These are phyloP conservation scores for Rhynchonema sp. DNA, from an alignment of 2,888 invertebrate species.

Conservation along the genomic window DNA sequence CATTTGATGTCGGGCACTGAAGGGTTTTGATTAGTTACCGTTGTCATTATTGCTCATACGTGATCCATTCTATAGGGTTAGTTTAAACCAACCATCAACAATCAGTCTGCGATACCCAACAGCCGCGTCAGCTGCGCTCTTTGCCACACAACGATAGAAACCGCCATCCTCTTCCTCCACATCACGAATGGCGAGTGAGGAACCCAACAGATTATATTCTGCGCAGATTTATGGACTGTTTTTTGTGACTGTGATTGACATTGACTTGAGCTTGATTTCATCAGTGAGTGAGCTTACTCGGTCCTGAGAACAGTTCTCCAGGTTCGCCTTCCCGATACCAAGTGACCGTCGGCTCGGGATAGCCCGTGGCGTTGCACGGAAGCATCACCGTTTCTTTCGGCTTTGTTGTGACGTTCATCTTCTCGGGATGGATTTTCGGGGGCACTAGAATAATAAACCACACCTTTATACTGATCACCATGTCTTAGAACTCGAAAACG, in stretches of 20 bases:
- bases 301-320: not conserved
- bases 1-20: not conserved
- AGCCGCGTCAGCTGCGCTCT: conserved; percentile 26
- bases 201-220: conserved; percentile 24
- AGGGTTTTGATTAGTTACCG: not conserved
- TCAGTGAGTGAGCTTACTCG: not conserved
- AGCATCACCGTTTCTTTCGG: conserved; percentile 29
- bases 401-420: conserved; percentile 26
- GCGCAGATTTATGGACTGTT: not conserved
- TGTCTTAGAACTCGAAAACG: not conserved
- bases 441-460: conserved; percentile 13
- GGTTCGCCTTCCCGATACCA: conserved; percentile 26
- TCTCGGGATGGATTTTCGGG: conserved; percentile 16
- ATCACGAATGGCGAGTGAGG: conserved; percentile 19
- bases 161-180: conserved; percentile 19
- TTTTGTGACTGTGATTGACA: conserved; percentile 9
- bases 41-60: not conserved
- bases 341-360: conserved; percentile 30
- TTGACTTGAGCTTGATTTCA: conserved; percentile 17
- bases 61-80: conserved; percentile 6
- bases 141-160: conserved; percentile 28
- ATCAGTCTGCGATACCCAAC: conserved; percentile 17
- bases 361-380: conserved; percentile 33
- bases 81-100: conserved; percentile 8
- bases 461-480: not conserved